Evolutionary conservation across 2,113 vertebrate genomes (phyloP).

Genomic region (Phoxinus phoxinus): DNA sequence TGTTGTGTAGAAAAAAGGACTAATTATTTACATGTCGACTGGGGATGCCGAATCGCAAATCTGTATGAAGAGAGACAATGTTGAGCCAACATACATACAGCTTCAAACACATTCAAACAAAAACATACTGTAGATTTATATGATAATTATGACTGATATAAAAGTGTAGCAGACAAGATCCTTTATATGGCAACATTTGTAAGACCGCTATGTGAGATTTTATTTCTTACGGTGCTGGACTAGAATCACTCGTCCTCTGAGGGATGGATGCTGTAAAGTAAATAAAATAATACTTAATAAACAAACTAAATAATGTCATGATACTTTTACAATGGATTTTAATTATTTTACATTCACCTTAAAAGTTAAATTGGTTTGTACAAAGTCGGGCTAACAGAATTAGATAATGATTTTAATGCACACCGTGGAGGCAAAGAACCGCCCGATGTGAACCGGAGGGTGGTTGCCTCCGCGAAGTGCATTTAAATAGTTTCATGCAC

Average conservation of each 20-base stretch:
- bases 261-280: conserved; percentile 18
- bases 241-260: conserved; percentile 28
- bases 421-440: too few relatives aligned
- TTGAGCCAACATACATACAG: neutral
- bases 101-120: neutral
- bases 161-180: neutral
- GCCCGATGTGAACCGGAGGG: too few relatives aligned
- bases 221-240: conserved; percentile 18
- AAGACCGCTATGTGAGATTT: neutral
- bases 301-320: neutral
- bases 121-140: neutral
- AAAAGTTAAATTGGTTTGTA: too few relatives aligned
- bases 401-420: too few relatives aligned
- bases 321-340: too few relatives aligned
- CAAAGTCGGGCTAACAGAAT: too few relatives aligned
- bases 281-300: neutral
- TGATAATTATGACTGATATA: neutral
- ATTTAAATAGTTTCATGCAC: too few relatives aligned
- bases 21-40: conserved; percentile 43
- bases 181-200: neutral
- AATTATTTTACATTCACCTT: too few relatives aligned
- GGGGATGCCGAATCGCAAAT: conserved; percentile 26
- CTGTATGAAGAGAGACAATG: conserved; percentile 32
- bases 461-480: too few relatives aligned
- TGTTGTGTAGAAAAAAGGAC: neutral